Conservation (phyloP, 2,888 invertebrate species). For the Melanotus villosus region DNA sequence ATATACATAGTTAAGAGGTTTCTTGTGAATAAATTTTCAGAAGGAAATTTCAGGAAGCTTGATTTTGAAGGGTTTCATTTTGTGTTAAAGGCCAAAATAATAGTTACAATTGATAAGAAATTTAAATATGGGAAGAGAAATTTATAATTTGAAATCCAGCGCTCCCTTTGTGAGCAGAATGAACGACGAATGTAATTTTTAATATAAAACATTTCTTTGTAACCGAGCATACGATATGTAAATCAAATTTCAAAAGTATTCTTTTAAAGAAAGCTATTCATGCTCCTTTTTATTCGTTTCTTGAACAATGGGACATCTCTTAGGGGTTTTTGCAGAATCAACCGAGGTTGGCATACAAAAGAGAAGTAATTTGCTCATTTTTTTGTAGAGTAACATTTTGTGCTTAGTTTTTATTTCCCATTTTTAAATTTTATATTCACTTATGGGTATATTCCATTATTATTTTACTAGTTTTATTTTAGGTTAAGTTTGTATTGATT, state of each 20-base stretch:
- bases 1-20: too few relatives aligned
- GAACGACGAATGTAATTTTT: constrained; percentile 36
- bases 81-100: too few relatives aligned
- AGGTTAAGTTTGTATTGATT: too few relatives aligned
- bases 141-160: too few relatives aligned
- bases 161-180: constrained; percentile 5
- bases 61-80: too few relatives aligned
- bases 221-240: constrained; percentile 58
- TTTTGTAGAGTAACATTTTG: background rate
- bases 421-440: background rate
- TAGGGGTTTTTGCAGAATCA: constrained; percentile 41
- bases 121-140: too few relatives aligned
- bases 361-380: constrained; percentile 10
- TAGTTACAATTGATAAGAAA: too few relatives aligned
- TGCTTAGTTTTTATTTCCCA: background rate
- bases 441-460: too few relatives aligned
- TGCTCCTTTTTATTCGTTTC: constrained; percentile 58
- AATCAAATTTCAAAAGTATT: constrained; percentile 62
- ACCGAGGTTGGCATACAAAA: constrained; percentile 8
- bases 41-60: too few relatives aligned
- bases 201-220: constrained; percentile 42
- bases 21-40: too few relatives aligned
- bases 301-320: constrained; percentile 60
- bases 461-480: too few relatives aligned
- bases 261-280: constrained; percentile 59